phyloP scores from a whole-genome alignment of 2,888 invertebrate species.

The Xestobium rufovillosum region DNA sequence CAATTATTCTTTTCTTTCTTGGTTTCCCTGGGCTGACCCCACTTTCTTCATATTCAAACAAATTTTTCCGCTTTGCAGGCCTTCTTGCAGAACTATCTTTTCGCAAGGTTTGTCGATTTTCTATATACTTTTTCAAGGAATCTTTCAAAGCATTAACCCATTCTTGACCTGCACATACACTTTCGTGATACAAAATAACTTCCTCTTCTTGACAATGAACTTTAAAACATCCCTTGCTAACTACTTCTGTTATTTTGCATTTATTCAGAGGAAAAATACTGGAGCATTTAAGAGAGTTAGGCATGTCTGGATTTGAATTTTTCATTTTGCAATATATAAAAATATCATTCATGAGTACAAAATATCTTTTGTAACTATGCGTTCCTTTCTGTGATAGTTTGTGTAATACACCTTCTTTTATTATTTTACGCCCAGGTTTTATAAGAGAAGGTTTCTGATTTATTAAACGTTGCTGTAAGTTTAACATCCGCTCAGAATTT shows the following conservation, averaged over 20 bases:
- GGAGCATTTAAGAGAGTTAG: constrained; percentile 55
- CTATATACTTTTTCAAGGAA: constrained; percentile 50
- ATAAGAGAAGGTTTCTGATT: constrained; percentile 58
- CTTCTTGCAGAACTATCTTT: constrained; percentile 58
- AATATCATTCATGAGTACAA: constrained; percentile 65
- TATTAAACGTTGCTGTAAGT: constrained; percentile 57
- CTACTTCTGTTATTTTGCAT: constrained; percentile 54
- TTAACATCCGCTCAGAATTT: constrained; percentile 58
- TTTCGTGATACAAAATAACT: constrained; percentile 50
- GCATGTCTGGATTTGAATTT: constrained; percentile 48
- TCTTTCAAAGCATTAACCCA: constrained; percentile 52
- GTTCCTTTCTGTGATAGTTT: constrained; percentile 49
- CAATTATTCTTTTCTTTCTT: constrained; percentile 41
- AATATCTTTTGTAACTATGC: constrained; percentile 51
- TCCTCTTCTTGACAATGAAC: constrained; percentile 53
- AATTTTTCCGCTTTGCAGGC: constrained; percentile 51
- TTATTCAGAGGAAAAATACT: constrained; percentile 64
- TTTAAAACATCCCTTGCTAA: constrained; percentile 53
- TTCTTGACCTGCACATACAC: constrained; percentile 46
- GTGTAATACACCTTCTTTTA: constrained; percentile 58
- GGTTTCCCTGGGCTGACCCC: constrained; percentile 47
- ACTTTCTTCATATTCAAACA: constrained; percentile 48
- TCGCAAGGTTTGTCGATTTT: constrained; percentile 53
- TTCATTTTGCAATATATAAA: constrained; percentile 64
- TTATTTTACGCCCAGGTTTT: constrained; percentile 58